Base-by-base conservation (phyloP, 2,888 invertebrate species). In the Cerastis rubricosa region DNA sequence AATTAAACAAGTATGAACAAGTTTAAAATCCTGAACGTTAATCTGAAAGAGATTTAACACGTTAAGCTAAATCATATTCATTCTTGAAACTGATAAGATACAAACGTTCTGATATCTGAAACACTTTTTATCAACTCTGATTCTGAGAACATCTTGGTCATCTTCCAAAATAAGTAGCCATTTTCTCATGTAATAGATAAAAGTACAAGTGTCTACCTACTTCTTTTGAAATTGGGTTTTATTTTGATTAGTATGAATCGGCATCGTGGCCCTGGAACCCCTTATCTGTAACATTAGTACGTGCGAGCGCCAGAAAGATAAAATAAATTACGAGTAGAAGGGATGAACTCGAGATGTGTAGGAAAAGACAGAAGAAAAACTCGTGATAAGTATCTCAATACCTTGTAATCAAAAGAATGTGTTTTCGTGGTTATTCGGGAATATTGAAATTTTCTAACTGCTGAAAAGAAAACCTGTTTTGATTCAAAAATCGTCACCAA, bases 291-390 rank as follows among this genome's bases (percentile, higher is more conserved):
- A 75, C 70, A 74, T 64, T 61, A 70, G 72, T 66, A 74, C 51
- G 76, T 85, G 78, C 77, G 81, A 88, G 87, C 83, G 74, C 78
- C 57, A 70, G 45, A 61, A 45, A 77, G 71, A 85, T 83, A 86
- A 83, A 83, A 76, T 63, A 79, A 82, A 78, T 84, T 81, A 86
- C 85, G 82, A 83, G 81, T 85, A 71, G 71, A 84, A 88, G 85
- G 88, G 85, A 87, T 85, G 85, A 87, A 78, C 76, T 71, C 49
- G 49, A 70, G 25, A 2, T 5, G 19, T 6, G 22, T 6, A 82
- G 70, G 69, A 71, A 51, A 51, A 19, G 0, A 19, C 77, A 85
- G 82, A 72, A 83, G 69, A 35, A 7, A 22, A 40, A 76, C 68
- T 71, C 19, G 2, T n/a, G 4, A 35, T 11, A 35, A 74, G 12